These are phyloP conservation scores for Corapipo altera DNA, from an alignment of 2,113 vertebrate species.

Conservation along the genomic window DNA sequence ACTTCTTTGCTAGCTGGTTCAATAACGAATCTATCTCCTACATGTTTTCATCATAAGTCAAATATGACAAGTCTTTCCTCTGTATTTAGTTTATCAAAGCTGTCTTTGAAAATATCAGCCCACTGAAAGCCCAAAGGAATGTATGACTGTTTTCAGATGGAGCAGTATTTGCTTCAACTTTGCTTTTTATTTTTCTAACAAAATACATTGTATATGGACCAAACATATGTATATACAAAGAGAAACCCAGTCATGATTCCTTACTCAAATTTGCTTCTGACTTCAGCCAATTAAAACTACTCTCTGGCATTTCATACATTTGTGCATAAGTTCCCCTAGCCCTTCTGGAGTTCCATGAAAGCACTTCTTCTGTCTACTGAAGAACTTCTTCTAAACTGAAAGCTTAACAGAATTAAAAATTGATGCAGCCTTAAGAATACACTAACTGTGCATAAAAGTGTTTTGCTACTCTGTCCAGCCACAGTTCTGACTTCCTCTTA, in stretches of 20 bases:
- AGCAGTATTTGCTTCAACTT: not conserved
- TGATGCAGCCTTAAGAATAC: not conserved
- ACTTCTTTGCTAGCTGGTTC: not conserved
- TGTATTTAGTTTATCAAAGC: not conserved
- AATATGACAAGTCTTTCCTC: not conserved
- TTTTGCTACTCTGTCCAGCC: not conserved
- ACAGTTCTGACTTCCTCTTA: not conserved
- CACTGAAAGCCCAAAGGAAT: not conserved
- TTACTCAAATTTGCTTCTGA: not conserved
- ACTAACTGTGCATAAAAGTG: not conserved
- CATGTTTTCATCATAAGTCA: not conserved
- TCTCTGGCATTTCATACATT: not conserved
- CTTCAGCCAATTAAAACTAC: not conserved
- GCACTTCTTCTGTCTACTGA: too few relatives aligned
- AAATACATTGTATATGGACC: not conserved
- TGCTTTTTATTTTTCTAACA: not conserved
- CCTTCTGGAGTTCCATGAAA: not conserved
- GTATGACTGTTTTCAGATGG: not conserved
- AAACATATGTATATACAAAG: not conserved
- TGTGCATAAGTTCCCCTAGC: not conserved
- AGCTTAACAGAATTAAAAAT: not conserved
- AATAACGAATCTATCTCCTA: not conserved
- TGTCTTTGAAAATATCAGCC: not conserved
- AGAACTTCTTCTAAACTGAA: not conserved
- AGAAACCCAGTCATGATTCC: not conserved